Conservation (phyloP, 2,888 invertebrate species). For the Zaprionus obscuricornis region DNA sequence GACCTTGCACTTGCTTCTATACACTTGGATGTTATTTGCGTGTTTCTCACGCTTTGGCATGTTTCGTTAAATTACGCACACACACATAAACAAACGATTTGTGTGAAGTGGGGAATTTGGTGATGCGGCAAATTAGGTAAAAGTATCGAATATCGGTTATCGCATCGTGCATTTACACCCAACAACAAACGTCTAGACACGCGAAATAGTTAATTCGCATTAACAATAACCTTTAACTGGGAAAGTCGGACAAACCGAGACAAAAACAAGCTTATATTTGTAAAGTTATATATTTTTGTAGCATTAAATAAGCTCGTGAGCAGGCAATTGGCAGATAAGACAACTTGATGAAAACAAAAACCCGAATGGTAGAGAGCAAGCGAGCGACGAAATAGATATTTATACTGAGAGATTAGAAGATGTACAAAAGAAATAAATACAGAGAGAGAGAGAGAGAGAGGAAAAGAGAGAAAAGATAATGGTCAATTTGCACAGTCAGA, state of each 20-base stretch:
- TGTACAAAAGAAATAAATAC: background rate
- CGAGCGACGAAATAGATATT: no score
- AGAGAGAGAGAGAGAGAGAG: background rate
- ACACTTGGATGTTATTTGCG: slow-evolving; percentile 33
- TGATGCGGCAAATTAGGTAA: slow-evolving; percentile 31
- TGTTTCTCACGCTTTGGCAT: slow-evolving; percentile 36
- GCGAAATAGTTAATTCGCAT: slow-evolving; percentile 10
- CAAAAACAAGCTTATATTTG: background rate
- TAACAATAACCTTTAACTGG: slow-evolving; percentile 36
- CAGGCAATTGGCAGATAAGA: slow-evolving; percentile 44
- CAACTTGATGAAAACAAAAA: slow-evolving; percentile 24
- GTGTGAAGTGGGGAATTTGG: no score
- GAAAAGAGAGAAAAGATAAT: slow-evolving; percentile 26
- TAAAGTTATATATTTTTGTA: slow-evolving; percentile 1
- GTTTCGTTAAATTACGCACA: slow-evolving; percentile 50
- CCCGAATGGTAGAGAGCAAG: no score
- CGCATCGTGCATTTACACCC: slow-evolving; percentile 16
- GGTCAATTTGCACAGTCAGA: slow-evolving; percentile 36
- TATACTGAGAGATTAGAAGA: background rate
- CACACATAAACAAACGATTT: slow-evolving; percentile 4
- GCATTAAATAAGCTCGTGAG: slow-evolving; percentile 30
- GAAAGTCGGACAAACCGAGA: slow-evolving; percentile 21
- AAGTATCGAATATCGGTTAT: slow-evolving; percentile 23
- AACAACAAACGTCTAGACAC: slow-evolving; percentile 14
- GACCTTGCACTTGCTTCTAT: slow-evolving; percentile 70